Evolutionary conservation across 2,888 invertebrate genomes (phyloP).

Genomic region (Geophilus truncorum): DNA sequence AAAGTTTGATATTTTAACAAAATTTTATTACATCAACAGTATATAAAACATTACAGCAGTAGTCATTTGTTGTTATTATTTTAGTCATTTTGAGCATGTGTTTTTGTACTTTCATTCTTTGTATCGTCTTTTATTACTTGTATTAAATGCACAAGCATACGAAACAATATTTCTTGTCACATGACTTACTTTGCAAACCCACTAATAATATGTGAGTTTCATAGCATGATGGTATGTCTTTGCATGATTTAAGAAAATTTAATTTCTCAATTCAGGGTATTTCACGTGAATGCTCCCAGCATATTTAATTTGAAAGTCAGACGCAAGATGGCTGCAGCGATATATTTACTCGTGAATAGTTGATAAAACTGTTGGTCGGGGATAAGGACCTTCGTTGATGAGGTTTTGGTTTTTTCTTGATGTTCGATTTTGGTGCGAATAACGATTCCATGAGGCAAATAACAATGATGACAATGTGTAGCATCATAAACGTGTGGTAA

Average conservation of each 20-base stretch:
- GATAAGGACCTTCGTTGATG: not conserved
- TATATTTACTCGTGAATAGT: not conserved
- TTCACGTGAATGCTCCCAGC: too few species aligned
- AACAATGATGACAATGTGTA: not conserved
- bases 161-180: too few species aligned
- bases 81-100: not conserved
- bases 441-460: not conserved
- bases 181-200: not conserved
- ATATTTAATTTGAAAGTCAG: not conserved
- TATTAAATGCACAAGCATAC: too few species aligned
- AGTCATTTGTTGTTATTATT: too few species aligned
- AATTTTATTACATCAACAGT: too few species aligned
- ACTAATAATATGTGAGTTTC: not conserved
- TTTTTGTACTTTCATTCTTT: not conserved
- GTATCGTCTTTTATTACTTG: too few species aligned
- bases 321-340: not conserved
- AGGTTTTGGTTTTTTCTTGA: not conserved
- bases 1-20: not conserved
- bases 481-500: not conserved
- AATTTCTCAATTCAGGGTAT: too few species aligned
- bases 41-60: too few species aligned
- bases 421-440: not conserved
- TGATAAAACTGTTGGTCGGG: not conserved
- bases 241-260: not conserved
- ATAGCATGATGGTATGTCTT: not conserved